Conservation (phyloP, 2,888 invertebrate genomes). For the Papilio demoleus region DNA sequence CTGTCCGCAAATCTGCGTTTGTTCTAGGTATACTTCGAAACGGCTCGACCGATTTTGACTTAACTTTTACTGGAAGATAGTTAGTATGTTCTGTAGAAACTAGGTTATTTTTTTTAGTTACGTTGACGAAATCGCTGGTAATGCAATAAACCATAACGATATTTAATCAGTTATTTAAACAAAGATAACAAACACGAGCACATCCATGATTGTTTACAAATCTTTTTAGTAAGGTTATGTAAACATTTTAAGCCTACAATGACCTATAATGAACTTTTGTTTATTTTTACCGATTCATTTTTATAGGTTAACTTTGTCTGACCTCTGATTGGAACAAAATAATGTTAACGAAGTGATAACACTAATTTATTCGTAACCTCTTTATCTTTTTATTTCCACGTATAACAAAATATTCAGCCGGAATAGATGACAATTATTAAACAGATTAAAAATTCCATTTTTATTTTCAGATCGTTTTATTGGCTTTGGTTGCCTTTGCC, state of each 20-base stretch:
- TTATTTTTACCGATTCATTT: slow-evolving; percentile 21
- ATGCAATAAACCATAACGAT: neutral
- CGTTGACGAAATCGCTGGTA: too few species aligned
- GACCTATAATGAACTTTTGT: slow-evolving; percentile 1
- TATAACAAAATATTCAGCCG: neutral
- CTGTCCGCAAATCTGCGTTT: too few species aligned
- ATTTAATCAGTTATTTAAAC: neutral
- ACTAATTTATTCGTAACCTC: neutral
- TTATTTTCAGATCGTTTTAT: slow-evolving; percentile 38
- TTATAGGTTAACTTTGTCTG: too few species aligned
- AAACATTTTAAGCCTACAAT: slow-evolving; percentile 12
- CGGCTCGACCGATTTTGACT: too few species aligned
- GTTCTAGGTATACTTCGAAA: too few species aligned
- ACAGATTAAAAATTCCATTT: neutral
- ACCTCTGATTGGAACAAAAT: slow-evolving; percentile 3
- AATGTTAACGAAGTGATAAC: slow-evolving; percentile 27
- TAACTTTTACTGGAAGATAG: too few species aligned
- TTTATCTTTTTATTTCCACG: slow-evolving; percentile 1
- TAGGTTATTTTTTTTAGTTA: too few species aligned
- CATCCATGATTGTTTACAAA: neutral
- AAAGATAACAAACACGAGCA: slow-evolving; percentile 3
- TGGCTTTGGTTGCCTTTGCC: slow-evolving; percentile 36
- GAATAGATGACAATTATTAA: neutral
- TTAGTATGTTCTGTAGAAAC: neutral
- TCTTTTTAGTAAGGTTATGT: slow-evolving; percentile 5